These are phyloP conservation scores for Cotesia chilonis DNA, from an alignment of 1,140 invertebrate genomes.

Conservation along the genomic window DNA sequence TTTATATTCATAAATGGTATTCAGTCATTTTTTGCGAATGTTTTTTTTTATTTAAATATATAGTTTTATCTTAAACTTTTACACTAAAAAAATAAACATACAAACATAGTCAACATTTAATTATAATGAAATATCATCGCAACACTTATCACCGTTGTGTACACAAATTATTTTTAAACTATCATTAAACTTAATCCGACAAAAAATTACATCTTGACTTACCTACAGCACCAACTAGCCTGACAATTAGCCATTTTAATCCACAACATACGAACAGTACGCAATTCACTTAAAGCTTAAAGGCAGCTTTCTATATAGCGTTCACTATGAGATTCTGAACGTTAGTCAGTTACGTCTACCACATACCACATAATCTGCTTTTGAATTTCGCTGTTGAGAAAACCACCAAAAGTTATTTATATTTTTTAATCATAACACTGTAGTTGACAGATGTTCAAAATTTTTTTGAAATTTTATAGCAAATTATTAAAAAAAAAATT, in stretches of 20 bases:
- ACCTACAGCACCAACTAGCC: constrained; percentile 59
- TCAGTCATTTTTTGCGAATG: not conserved
- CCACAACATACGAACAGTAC: constrained; percentile 31
- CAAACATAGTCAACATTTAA: not conserved
- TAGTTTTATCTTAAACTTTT: not conserved
- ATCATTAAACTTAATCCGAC: not conserved
- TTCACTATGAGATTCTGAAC: no score
- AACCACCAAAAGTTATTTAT: no score
- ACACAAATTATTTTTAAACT: not conserved
- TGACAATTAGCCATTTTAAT: constrained; percentile 64
- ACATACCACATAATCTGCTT: no score
- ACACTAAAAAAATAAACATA: constrained; percentile 18
- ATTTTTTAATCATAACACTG: no score
- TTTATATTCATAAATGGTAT: not conserved
- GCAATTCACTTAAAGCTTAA: no score
- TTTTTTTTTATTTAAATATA: not conserved
- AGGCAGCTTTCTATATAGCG: no score
- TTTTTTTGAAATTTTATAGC: no score
- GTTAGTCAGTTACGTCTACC: no score
- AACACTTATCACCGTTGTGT: not conserved
- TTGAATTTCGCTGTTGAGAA: no score
- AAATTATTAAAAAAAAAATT: no score
- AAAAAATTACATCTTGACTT: constrained; percentile 41
- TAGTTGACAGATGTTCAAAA: no score
- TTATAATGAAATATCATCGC: constrained; percentile 28